Conservation (phyloP, 1,140 invertebrate species). For the Zaprionus camerounensis region DNA sequence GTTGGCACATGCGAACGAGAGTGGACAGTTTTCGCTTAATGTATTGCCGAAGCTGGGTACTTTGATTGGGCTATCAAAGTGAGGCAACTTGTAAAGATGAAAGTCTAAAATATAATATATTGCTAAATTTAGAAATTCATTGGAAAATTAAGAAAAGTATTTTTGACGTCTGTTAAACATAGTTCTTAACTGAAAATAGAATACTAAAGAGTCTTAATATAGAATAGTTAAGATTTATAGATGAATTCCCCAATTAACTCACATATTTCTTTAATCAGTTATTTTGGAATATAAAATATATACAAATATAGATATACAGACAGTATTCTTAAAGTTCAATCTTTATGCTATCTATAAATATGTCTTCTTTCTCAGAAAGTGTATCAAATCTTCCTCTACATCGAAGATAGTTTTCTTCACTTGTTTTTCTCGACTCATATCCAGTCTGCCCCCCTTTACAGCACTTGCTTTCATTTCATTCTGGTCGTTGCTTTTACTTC, state of each 20-base stretch:
- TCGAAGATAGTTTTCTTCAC: slow-evolving; percentile 31
- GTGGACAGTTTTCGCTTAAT: slow-evolving; percentile 67
- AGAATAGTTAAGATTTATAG: no score
- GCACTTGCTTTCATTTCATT: slow-evolving; percentile 79
- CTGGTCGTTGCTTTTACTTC: slow-evolving; percentile 73
- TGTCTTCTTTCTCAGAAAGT: slow-evolving; percentile 7
- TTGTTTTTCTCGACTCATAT: slow-evolving; percentile 22
- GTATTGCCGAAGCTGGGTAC: slow-evolving; percentile 31
- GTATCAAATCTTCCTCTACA: slow-evolving; percentile 35
- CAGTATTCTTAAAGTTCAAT: background rate
- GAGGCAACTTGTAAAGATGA: background rate
- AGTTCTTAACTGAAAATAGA: no score
- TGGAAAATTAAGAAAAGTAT: background rate
- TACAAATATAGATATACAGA: no score
- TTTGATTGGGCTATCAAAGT: background rate
- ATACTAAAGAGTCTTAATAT: no score
- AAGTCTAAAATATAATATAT: background rate
- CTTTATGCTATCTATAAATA: background rate
- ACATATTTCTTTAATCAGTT: background rate
- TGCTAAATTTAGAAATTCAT: background rate
- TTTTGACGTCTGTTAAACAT: no score
- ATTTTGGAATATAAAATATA: background rate
- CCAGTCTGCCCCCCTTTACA: slow-evolving; percentile 36
- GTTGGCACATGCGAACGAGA: slow-evolving; percentile 39
- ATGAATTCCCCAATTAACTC: no score